Evolutionary conservation across 2,888 invertebrate species (phyloP).

Genomic region (Pocota personata): DNA sequence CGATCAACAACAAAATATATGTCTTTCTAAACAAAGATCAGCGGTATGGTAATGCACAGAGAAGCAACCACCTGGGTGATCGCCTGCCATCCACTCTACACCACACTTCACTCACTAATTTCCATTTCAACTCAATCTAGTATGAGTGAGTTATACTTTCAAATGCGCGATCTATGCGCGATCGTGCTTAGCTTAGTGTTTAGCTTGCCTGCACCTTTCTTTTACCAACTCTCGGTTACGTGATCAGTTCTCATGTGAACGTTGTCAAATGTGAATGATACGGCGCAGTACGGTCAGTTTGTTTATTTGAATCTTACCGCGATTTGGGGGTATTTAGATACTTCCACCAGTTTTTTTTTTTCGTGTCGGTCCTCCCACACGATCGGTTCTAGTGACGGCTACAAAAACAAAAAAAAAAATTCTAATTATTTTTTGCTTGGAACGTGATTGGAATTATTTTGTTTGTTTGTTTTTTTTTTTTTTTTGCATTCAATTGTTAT

Average conservation of each 20-base stretch:
- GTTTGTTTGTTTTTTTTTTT: neutral
- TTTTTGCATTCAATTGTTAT: constrained; percentile 20
- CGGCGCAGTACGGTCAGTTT: constrained; percentile 25
- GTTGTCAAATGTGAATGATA: constrained; percentile 41
- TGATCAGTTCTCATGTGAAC: constrained; percentile 68
- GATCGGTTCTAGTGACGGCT: constrained; percentile 33
- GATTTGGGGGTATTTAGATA: constrained; percentile 28
- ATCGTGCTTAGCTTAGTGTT: constrained; percentile 4
- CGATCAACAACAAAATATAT: constrained; percentile 26
- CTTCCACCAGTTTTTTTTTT: constrained; percentile 8
- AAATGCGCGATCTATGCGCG: constrained; percentile 15
- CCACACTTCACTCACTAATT: neutral
- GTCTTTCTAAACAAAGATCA: constrained; percentile 10
- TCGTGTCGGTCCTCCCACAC: constrained; percentile 29
- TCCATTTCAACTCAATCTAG: constrained; percentile 13
- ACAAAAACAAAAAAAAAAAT: neutral
- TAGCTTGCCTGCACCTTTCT: constrained; percentile 51
- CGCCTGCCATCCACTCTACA: neutral
- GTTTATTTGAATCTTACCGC: constrained; percentile 1
- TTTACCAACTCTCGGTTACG: constrained; percentile 33
- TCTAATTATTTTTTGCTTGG: neutral
- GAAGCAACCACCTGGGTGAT: constrained; percentile 53
- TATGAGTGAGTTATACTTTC: constrained; percentile 43
- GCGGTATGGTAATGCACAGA: neutral
- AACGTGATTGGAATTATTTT: constrained; percentile 45